phyloP scores from a whole-genome alignment of 2,888 invertebrate genomes.

The Troides oblongomaculatus region DNA sequence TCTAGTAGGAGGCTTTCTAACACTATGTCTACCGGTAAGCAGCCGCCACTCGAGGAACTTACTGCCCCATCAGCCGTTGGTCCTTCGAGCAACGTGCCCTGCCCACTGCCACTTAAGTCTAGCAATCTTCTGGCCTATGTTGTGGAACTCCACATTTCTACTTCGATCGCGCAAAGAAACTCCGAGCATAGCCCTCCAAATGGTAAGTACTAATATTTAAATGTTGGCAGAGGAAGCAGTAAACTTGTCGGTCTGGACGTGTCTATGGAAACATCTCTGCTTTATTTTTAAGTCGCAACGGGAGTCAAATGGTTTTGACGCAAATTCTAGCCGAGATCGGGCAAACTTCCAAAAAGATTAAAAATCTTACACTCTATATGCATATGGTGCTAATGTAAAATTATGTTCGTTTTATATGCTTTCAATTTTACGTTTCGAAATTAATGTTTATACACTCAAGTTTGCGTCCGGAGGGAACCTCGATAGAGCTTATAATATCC shows the following conservation, averaged over 20 bases:
- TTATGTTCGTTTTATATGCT: constrained; percentile 8
- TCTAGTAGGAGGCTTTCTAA: no score
- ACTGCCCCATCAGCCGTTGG: no score
- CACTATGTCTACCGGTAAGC: no score
- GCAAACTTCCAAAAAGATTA: constrained; percentile 56
- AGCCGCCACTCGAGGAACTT: no score
- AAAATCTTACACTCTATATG: constrained; percentile 42
- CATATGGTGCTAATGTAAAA: constrained; percentile 17
- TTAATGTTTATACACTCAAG: no score
- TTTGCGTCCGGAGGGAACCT: no score
- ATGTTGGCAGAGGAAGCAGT: constrained; percentile 13
- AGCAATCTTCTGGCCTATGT: no score
- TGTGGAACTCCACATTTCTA: no score
- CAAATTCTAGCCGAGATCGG: constrained; percentile 58
- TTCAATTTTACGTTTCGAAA: not conserved
- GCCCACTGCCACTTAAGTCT: no score
- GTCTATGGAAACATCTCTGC: constrained; percentile 26
- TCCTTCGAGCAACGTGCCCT: no score
- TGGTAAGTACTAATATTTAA: constrained; percentile 9
- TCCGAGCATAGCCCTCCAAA: constrained; percentile 1
- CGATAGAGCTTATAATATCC: no score
- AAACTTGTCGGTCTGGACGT: constrained; percentile 22
- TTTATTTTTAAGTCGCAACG: constrained; percentile 51
- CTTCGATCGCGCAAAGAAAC: not conserved
- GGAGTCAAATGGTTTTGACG: constrained; percentile 62